Evolutionary conservation across 2,888 invertebrate species (phyloP), one percentile per base, ranked within the genome.

Genomic region (Xestobium rufovillosum): DNA sequence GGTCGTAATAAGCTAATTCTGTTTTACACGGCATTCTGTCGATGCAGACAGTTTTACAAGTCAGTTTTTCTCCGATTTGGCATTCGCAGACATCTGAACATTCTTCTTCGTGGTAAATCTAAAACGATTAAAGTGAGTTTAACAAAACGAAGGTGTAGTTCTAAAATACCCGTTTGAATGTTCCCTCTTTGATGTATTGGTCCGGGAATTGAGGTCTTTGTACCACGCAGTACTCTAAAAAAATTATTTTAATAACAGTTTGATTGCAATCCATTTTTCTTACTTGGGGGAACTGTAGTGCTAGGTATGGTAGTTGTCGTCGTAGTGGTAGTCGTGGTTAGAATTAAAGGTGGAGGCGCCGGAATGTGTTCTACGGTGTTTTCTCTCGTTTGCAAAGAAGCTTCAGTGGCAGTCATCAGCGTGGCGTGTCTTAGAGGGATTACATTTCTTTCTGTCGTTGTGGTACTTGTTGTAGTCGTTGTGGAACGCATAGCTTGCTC

Each of bases 61-160:
- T 79, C 45, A 89, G 75, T 51, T 82, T 80, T 56, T 75, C 76
- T 1, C 83, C 80, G 41, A 79, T 73, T 57, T 83, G 82, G 61
- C 91, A 91, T 52, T 85, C 80, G 66, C 91, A 91, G 38, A 91
- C 74, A 67, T 90, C 90, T 26, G 90, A 90, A 66, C 90, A 91
- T 58, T 89, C 88, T 49, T 88, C 86, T 56, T 87, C 82, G 16
- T 82, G 78, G 65, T 85, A 85, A 37, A 87, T 71, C 85, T 86
- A 69, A 19, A 70, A 9, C 9, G 28, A 27, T 9, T 6, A 10
- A 27, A 34, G 12, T 34, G 26, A 9, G 14, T 13, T 13, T 26
- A 27, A 8, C 9, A 16, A 12, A n/a, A 31, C 8, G 12, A 6
- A 17, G n/a, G 13, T 28, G 14, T 14, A 10, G n/a, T 31, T 34